phyloP scores from a whole-genome alignment of 2,797 vertebrate species.

The Rhyacichthys aspro region DNA sequence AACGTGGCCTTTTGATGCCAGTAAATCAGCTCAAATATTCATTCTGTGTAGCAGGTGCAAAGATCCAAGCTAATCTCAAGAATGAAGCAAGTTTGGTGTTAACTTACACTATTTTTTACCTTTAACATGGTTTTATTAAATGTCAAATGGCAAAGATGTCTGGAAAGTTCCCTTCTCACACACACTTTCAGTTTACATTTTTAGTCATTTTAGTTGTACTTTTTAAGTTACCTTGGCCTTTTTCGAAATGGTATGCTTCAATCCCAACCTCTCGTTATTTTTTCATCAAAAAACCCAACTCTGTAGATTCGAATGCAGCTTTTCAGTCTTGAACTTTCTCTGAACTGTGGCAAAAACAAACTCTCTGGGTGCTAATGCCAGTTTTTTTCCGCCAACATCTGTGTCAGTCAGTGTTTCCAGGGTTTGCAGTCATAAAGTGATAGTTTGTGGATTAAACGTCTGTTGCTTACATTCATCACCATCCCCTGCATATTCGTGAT shows the following conservation, averaged over 20 bases:
- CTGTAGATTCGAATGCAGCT: no score
- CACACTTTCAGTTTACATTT: no score
- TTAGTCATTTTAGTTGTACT: no score
- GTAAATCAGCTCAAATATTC: constrained; percentile 56
- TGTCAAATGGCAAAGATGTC: constrained; percentile 15
- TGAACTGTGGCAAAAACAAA: constrained; percentile 44
- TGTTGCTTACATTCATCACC: constrained; percentile 73
- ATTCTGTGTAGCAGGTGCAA: constrained; percentile 66
- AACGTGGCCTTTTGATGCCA: constrained; percentile 46
- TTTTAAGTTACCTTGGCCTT: no score
- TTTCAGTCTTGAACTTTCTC: background rate
- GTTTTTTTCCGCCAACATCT: constrained; percentile 7
- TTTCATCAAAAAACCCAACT: no score
- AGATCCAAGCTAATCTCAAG: constrained; percentile 26
- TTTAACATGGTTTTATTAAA: constrained; percentile 44
- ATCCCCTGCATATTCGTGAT: constrained; percentile 22
- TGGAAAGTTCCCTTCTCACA: background rate
- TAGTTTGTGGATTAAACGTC: constrained; percentile 78
- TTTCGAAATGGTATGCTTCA: no score
- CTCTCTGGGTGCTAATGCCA: background rate
- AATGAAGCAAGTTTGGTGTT: constrained; percentile 38
- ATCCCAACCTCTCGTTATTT: no score
- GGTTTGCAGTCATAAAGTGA: constrained; percentile 79
- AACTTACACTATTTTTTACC: constrained; percentile 22
- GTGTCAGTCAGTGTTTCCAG: background rate